Percentiles rank a stretch among this genome's conserved stretches.
Conservation (phyloP, 2,113 vertebrate species). For the Albula goreensis region DNA sequence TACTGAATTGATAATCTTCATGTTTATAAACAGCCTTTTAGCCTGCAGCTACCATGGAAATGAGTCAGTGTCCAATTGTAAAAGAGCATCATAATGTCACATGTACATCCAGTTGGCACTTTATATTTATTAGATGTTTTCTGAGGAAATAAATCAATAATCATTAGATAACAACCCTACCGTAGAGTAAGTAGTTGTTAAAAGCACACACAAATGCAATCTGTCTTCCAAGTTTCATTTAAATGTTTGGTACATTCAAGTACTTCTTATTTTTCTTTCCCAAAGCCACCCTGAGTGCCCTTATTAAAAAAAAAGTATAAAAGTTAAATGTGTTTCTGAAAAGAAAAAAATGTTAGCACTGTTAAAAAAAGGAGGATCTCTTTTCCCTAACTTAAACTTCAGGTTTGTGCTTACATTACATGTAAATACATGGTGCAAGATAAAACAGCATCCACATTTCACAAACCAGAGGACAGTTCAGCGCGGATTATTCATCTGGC, state of each 20-base stretch:
- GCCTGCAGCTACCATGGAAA: neutral
- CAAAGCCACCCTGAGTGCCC: neutral
- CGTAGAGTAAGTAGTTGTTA: neutral
- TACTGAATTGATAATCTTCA: too few relatives aligned
- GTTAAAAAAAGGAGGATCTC: neutral
- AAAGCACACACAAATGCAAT: neutral
- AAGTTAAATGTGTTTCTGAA: neutral
- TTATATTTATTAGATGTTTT: neutral
- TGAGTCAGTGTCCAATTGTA: neutral
- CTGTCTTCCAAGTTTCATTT: neutral
- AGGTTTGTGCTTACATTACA: conserved; percentile 16
- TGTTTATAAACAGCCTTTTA: neutral
- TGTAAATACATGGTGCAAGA: neutral
- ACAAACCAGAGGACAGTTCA: neutral
- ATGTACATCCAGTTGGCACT: neutral
- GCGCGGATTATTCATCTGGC: conserved; percentile 81
- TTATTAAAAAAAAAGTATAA: neutral
- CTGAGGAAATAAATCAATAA: neutral
- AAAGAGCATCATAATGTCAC: neutral
- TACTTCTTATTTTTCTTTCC: neutral
- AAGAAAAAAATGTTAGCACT: neutral
- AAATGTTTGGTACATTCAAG: neutral
- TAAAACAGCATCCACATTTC: neutral
- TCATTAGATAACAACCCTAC: neutral
- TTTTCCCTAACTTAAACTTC: neutral